Evolutionary conservation across 2,797 vertebrate species (phyloP).

Genomic region (Esox masquinongy): DNA sequence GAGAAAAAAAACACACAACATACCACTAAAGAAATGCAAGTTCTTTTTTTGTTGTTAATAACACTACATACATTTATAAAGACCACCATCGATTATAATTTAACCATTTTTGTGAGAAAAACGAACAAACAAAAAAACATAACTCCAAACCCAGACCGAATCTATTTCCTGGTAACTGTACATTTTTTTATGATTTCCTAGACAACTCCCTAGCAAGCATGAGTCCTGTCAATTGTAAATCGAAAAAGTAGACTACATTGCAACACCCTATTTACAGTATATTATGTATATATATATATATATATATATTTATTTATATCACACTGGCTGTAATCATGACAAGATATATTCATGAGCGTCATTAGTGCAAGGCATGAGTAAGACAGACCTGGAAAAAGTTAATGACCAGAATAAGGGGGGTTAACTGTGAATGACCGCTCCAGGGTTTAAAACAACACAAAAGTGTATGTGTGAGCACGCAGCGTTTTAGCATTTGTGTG

Average conservation of each 20-base stretch:
- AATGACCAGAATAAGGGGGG: slow-evolving; percentile 47
- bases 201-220: slow-evolving; percentile 88
- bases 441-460: slow-evolving; percentile 19
- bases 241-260: slow-evolving; percentile 89
- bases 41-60: slow-evolving; percentile 73
- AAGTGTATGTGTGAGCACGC: slow-evolving; percentile 22
- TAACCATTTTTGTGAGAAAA: slow-evolving; percentile 80
- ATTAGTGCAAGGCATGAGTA: slow-evolving; percentile 90
- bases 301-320: slow-evolving; percentile 85
- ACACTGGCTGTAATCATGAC: slow-evolving; percentile 89
- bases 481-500: slow-evolving; percentile 48
- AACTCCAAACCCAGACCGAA: slow-evolving; percentile 75
- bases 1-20: slow-evolving; percentile 65
- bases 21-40: slow-evolving; percentile 74
- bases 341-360: slow-evolving; percentile 88
- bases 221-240: slow-evolving; percentile 92
- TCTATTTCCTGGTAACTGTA: slow-evolving; percentile 89
- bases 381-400: slow-evolving; percentile 67
- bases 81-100: slow-evolving; percentile 90
- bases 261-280: slow-evolving; percentile 99
- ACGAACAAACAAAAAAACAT: slow-evolving; percentile 61
- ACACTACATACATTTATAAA: slow-evolving; percentile 87
- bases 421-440: slow-evolving; percentile 21
- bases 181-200: slow-evolving; percentile 83
- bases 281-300: slow-evolving; percentile 82